These are phyloP conservation scores for Venturia canescens DNA, from an alignment of 1,140 invertebrate species.

Conservation along the genomic window DNA sequence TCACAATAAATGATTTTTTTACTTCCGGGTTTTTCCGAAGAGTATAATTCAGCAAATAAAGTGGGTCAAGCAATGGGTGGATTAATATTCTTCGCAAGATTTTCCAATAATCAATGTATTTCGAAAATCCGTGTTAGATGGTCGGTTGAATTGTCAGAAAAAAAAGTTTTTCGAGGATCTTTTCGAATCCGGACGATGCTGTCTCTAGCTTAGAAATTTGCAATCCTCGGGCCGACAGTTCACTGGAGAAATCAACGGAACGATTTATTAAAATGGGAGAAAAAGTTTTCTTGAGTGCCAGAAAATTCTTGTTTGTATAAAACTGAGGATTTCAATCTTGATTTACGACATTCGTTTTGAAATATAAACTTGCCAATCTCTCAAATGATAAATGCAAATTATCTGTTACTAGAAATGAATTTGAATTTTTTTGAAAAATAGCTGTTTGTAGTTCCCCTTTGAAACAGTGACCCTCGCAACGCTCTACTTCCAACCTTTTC, in stretches of 20 bases:
- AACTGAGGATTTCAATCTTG: too few species aligned
- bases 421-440: too few species aligned
- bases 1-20: not conserved
- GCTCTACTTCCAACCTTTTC: too few species aligned
- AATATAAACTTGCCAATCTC: too few species aligned
- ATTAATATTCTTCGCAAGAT: not conserved
- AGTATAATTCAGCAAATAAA: not conserved
- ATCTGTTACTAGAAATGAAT: too few species aligned
- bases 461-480: too few species aligned
- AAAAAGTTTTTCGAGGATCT: not conserved
- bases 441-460: too few species aligned
- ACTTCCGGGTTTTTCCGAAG: not conserved
- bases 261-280: slow-evolving; percentile 26
- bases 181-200: not conserved
- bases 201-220: not conserved
- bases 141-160: not conserved
- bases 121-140: too few species aligned
- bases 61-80: not conserved
- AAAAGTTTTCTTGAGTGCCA: not conserved
- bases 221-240: not conserved
- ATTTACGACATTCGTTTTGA: too few species aligned
- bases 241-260: slow-evolving; percentile 3
- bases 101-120: too few species aligned
- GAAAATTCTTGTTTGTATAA: not conserved
- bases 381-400: too few species aligned